phyloP scores from a whole-genome alignment of 2,113 vertebrate genomes.

The Tetrao urogallus region DNA sequence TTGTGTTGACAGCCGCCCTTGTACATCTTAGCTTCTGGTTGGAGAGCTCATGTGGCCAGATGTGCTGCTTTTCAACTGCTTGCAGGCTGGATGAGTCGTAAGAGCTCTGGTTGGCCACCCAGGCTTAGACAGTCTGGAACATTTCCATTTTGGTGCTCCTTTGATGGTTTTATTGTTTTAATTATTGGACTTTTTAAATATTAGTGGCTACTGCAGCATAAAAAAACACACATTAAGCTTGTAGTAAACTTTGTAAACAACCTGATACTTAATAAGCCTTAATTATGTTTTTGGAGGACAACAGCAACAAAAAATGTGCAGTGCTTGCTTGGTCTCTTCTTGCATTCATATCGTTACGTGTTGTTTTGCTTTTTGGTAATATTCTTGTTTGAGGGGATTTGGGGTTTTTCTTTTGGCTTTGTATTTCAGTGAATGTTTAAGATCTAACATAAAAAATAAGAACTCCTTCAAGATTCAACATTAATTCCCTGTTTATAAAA shows the following conservation, averaged over 20 bases:
- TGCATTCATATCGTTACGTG: not conserved
- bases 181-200: slow-evolving; percentile 53
- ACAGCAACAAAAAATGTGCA: slow-evolving; percentile 44
- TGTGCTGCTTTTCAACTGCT: not conserved
- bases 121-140: slow-evolving; percentile 4
- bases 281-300: slow-evolving; percentile 18
- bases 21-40: not conserved
- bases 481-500: slow-evolving; percentile 64
- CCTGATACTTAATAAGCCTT: slow-evolving; percentile 42
- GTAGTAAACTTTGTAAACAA: slow-evolving; percentile 24
- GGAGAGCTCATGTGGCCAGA: not conserved
- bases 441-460: slow-evolving; percentile 56
- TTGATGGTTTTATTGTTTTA: slow-evolving; percentile 60
- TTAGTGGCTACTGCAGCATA: not conserved
- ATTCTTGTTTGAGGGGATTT: not conserved
- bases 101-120: slow-evolving; percentile 29
- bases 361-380: slow-evolving; percentile 20
- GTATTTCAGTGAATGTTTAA: slow-evolving; percentile 54
- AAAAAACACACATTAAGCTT: not conserved
- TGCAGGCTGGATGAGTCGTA: not conserved
- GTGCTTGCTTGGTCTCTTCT: not conserved
- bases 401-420: slow-evolving; percentile 10
- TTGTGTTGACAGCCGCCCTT: not conserved
- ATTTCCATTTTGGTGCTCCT: slow-evolving; percentile 22
- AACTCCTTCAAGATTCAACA: slow-evolving; percentile 46